phyloP scores from a whole-genome alignment of 2,888 invertebrate species.

The Calliopum simillimum region DNA sequence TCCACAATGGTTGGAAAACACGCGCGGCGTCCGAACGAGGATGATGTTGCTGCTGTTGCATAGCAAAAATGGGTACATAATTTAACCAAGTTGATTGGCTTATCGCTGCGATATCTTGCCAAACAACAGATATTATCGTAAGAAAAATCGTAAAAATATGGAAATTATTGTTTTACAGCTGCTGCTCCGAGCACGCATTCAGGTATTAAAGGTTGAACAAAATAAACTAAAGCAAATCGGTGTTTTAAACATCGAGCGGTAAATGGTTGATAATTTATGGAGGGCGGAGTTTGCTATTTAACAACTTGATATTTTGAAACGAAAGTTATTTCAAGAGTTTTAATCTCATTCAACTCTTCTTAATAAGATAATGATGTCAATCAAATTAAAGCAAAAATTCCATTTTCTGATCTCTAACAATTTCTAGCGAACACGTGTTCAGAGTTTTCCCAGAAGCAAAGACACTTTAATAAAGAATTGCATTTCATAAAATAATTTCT shows the following conservation, averaged over 20 bases:
- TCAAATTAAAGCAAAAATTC: no score
- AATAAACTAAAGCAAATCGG: not conserved
- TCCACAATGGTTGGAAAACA: not conserved
- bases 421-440: no score
- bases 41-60: not conserved
- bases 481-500: slow-evolving; percentile 15
- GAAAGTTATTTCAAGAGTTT: no score
- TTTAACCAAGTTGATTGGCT: slow-evolving; percentile 22
- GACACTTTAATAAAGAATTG: not conserved
- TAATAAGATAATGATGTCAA: no score
- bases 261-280: no score
- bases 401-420: no score
- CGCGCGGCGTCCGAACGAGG: not conserved
- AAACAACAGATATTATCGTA: slow-evolving; percentile 46
- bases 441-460: no score
- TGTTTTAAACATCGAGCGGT: no score
- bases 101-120: slow-evolving; percentile 39
- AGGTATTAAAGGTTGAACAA: not conserved
- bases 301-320: no score
- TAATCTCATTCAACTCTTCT: no score
- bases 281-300: no score
- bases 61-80: slow-evolving; percentile 18
- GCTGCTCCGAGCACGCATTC: slow-evolving; percentile 1
- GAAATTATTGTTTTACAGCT: slow-evolving; percentile 37
- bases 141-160: slow-evolving; percentile 42